Percentiles rank a stretch among this genome's conserved stretches.
Conservation (phyloP, 2,797 vertebrate species). For the Oryzias sinensis region DNA sequence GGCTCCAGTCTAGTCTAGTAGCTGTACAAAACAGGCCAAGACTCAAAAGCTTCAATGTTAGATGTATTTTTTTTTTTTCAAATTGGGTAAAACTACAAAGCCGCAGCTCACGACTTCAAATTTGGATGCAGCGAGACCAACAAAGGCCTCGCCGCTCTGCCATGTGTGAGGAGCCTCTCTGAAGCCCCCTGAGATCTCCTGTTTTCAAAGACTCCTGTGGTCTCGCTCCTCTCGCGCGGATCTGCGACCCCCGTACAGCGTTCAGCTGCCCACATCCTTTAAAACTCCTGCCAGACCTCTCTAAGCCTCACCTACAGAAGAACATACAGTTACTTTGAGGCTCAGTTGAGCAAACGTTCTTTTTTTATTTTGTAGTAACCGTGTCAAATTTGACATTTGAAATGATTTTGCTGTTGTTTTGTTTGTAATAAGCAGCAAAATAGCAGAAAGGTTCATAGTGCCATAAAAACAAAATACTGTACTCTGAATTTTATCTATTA, state of each 20-base stretch:
- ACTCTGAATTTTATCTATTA: no score
- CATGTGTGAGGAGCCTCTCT: slow-evolving; percentile 34
- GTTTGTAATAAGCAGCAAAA: neutral
- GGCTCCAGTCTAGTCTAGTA: neutral
- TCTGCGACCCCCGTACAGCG: slow-evolving; percentile 62
- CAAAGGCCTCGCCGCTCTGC: slow-evolving; percentile 33
- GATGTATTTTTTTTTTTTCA: neutral
- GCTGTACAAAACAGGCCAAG: neutral
- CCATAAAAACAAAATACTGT: no score
- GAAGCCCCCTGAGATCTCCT: slow-evolving; percentile 75
- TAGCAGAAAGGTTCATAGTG: neutral
- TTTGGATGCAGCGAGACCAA: slow-evolving; percentile 36
- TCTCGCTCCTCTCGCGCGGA: slow-evolving; percentile 60
- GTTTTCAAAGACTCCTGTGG: slow-evolving; percentile 83
- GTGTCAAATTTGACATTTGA: neutral
- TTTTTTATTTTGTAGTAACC: neutral
- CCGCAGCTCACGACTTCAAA: slow-evolving; percentile 12
- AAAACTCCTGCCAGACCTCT: slow-evolving; percentile 47
- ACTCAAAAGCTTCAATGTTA: neutral
- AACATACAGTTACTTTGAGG: slow-evolving; percentile 3
- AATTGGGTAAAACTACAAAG: no score
- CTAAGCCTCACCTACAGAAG: neutral
- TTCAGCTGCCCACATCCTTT: slow-evolving; percentile 74
- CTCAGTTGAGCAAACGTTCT: no score
- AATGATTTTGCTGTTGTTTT: neutral